A percentile compares a stretch with the other conserved stretches of the same genome.
phyloP scores from a whole-genome alignment of 1,140 invertebrate genomes.

The Ceratina australensis region DNA sequence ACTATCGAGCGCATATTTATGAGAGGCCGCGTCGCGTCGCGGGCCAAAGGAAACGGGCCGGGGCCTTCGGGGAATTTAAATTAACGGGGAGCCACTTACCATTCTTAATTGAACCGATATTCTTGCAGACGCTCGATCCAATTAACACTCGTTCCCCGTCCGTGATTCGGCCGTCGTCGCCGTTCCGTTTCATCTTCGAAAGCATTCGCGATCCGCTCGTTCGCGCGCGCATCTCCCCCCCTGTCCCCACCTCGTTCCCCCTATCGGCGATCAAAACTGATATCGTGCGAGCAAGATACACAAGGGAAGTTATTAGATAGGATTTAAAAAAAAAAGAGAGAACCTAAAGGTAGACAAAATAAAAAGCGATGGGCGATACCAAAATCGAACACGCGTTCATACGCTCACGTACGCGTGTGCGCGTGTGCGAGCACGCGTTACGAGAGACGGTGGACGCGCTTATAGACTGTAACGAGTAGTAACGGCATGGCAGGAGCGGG shows the following conservation, averaged over 20 bases:
- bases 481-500: constrained; percentile 52
- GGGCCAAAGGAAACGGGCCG: constrained; percentile 43
- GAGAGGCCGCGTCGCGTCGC: constrained; percentile 47
- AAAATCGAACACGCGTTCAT: constrained; percentile 12
- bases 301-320: not conserved
- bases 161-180: constrained; percentile 16
- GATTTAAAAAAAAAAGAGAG: not conserved
- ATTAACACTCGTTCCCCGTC: constrained; percentile 24
- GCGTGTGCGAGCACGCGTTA: not conserved
- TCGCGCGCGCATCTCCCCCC: not conserved
- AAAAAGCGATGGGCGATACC: constrained; percentile 16
- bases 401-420: not conserved
- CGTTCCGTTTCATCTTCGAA: not conserved
- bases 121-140: constrained; percentile 45
- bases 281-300: not conserved
- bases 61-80: constrained; percentile 43
- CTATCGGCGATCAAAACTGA: constrained; percentile 8
- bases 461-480: constrained; percentile 56
- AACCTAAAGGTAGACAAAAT: not conserved
- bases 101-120: constrained; percentile 53
- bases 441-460: constrained; percentile 21
- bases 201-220: not conserved
- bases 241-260: not conserved
- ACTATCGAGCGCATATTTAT: constrained; percentile 57
- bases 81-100: constrained; percentile 47